Evolutionary conservation across 2,113 vertebrate species (phyloP).

Genomic region (Thalassarche chlororhynchos): DNA sequence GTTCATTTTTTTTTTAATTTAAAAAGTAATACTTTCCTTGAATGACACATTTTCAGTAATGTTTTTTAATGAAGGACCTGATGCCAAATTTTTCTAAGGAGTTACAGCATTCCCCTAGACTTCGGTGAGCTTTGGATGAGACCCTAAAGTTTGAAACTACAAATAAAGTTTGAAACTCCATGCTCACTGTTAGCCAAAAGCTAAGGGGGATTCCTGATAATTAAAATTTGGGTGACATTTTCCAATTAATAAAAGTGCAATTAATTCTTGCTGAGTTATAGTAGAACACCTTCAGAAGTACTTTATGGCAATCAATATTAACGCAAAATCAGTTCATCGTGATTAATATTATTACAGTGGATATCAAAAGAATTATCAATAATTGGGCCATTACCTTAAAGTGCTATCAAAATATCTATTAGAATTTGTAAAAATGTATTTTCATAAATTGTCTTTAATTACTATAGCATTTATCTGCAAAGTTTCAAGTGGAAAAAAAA

Average conservation of each 20-base stretch:
- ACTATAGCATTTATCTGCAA: neutral
- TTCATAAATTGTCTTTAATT: neutral
- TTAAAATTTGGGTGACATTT: slow-evolving; percentile 6
- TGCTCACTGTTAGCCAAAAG: neutral
- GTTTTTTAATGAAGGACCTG: neutral
- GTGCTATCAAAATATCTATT: neutral
- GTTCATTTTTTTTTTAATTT: neutral
- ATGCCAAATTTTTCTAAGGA: neutral
- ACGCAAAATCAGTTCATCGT: neutral
- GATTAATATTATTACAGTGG: slow-evolving; percentile 3
- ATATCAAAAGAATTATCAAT: slow-evolving; percentile 13
- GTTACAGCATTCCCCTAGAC: neutral
- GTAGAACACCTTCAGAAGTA: neutral
- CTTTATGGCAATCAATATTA: neutral
- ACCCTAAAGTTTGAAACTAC: neutral
- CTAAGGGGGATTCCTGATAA: neutral
- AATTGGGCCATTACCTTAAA: neutral
- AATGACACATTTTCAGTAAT: neutral
- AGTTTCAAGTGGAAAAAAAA: neutral
- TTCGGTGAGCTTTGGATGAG: neutral
- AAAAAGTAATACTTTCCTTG: neutral
- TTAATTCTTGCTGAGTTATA: neutral
- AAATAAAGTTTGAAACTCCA: neutral
- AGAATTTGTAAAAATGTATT: neutral
- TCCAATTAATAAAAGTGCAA: neutral